These are phyloP conservation scores for Drosophila albomicans DNA, from an alignment of 1,140 invertebrate species.

Conservation along the genomic window DNA sequence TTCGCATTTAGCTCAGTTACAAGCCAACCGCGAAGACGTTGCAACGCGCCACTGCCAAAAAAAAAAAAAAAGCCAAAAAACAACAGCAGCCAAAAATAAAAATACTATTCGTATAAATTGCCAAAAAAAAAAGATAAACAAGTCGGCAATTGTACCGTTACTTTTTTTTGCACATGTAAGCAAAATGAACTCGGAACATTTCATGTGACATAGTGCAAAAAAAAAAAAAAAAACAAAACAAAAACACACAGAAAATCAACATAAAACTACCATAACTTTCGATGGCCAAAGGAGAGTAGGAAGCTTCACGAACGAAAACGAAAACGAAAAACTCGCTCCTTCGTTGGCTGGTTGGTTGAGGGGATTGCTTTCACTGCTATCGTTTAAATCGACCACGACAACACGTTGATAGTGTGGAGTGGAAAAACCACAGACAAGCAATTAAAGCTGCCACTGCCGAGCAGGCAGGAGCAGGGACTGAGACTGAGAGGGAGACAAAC, in stretches of 20 bases:
- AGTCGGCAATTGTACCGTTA: slow-evolving; percentile 12
- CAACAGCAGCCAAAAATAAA: too few relatives aligned
- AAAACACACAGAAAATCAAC: not conserved
- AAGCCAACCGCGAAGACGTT: slow-evolving; percentile 69
- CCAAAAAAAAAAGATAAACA: not conserved
- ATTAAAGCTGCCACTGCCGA: slow-evolving; percentile 62
- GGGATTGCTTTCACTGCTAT: slow-evolving; percentile 70
- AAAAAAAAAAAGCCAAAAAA: not conserved
- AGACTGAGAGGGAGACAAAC: slow-evolving; percentile 38
- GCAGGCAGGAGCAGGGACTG: not conserved
- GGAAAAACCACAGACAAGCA: slow-evolving; percentile 74
- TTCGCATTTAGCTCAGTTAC: slow-evolving; percentile 59
- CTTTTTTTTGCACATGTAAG: slow-evolving; percentile 25
- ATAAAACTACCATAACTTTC: not conserved
- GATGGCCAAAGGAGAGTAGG: slow-evolving; percentile 32
- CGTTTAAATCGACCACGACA: slow-evolving; percentile 52
- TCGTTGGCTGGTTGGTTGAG: slow-evolving; percentile 9
- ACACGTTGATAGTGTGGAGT: slow-evolving; percentile 39
- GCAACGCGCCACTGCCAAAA: slow-evolving; percentile 53
- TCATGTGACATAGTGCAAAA: slow-evolving; percentile 28
- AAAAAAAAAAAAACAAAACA: slow-evolving; percentile 6
- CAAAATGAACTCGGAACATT: slow-evolving; percentile 23
- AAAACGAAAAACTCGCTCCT: not conserved
- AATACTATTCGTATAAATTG: not conserved
- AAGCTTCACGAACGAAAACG: slow-evolving; percentile 3